Base-by-base conservation (phyloP, 1,140 invertebrate genomes). In the Cryptotermes secundus region DNA sequence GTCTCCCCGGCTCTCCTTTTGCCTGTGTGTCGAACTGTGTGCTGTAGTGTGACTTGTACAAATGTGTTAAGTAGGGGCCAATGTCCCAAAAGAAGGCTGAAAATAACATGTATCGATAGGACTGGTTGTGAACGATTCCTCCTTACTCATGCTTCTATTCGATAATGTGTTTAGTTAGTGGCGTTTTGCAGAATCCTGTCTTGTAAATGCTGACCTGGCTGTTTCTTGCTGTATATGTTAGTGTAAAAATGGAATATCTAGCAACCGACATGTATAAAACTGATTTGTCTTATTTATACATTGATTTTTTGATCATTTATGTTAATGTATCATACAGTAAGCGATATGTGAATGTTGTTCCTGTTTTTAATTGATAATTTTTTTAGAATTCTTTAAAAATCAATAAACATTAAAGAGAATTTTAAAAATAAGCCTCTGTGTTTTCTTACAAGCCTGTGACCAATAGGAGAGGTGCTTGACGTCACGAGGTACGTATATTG, bases 371-470 rank as follows among this genome's bases (percentile, higher is more conserved):
- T 82, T 82, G 81, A 82, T 19, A 81, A n/a, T 72, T 72, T 49
- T 82, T 82, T 82, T 82, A 82, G 42, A 82, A 26, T 82, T 82
- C 35, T 53, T 82, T 82, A 82, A 82, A 81, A 82, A n/a, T 82
- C 81, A 82, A 53, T 82, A 82, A 82, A 82, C 31, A 82, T 38
- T 49, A 82, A 22, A 81, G 14, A 31, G 6, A 82, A 82, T 45
- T 82, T 72, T 72, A 72, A 72, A 72, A 4, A 72, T 7, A 72
- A n/a, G 59, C 12, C 38, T 12, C 12, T n/a, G 59, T 72, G 59
- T 72, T 72, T 31, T 49, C 12, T 19, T 19, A 22, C 16, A 19
- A 49, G 16, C 16, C 9, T 3, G 38, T 42, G 16, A 9, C 9
- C 38, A 10, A 42, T 42, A 14, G 16, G 38, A 42, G 38, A 42